Evolutionary conservation across 2,113 vertebrate species (phyloP).

Genomic region (Scomber japonicus): DNA sequence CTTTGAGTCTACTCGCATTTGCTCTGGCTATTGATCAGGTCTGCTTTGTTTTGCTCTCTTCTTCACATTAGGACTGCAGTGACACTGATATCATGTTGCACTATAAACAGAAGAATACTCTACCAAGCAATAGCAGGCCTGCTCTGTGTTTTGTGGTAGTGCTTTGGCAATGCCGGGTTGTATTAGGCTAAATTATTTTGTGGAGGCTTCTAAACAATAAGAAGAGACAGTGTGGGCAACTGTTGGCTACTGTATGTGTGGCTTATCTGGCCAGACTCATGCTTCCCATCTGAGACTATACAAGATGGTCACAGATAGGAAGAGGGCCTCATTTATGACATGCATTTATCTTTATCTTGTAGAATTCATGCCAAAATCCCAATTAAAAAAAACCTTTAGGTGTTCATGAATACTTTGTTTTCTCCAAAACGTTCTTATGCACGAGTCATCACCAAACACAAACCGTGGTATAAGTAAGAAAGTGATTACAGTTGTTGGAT

Average conservation of each 20-base stretch:
- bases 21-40: conserved; percentile 23
- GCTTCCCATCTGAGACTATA: conserved; percentile 15
- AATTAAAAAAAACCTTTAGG: background rate
- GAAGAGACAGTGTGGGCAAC: conserved; percentile 31
- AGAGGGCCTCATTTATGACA: background rate
- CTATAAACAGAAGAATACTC: conserved; percentile 20
- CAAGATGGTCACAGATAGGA: conserved; percentile 18
- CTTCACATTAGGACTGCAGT: conserved; percentile 27
- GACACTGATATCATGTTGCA: conserved; percentile 15
- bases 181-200: conserved; percentile 11
- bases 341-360: background rate
- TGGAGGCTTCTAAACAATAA: conserved; percentile 18
- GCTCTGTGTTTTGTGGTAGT: background rate
- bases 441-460: background rate
- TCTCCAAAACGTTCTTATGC: background rate
- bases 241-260: background rate
- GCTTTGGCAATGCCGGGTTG: conserved; percentile 4
- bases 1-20: no score
- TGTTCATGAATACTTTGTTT: background rate
- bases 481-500: background rate
- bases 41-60: conserved; percentile 39
- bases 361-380: no score
- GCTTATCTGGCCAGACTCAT: conserved; percentile 29
- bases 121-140: background rate
- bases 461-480: background rate